phyloP scores from a whole-genome alignment of 2,113 vertebrate species.

The Conger conger region DNA sequence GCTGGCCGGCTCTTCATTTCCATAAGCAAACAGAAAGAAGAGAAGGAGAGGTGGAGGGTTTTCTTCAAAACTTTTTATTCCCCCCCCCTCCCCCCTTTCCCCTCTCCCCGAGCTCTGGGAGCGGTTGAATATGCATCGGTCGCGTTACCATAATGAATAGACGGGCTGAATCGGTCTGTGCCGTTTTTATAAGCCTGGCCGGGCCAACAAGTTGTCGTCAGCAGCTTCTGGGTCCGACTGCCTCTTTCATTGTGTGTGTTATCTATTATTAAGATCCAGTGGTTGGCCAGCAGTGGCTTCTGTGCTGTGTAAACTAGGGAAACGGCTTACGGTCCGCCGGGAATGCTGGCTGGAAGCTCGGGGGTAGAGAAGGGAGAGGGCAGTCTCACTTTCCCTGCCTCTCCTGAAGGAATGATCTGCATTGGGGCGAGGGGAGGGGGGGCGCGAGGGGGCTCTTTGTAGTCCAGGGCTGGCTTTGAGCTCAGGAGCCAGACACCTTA shows the following conservation, averaged over 20 bases:
- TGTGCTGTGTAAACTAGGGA: conserved; percentile 13
- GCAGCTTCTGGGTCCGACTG: conserved; percentile 17
- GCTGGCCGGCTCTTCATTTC: conserved; percentile 14
- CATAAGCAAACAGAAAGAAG: conserved; percentile 36
- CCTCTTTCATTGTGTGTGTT: conserved; percentile 26
- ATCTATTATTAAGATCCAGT: conserved; percentile 32
- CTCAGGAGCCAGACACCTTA: conserved; percentile 54
- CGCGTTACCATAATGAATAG: conserved; percentile 15
- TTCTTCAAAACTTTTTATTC: conserved; percentile 15
- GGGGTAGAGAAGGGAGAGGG: neutral
- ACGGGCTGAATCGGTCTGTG: conserved; percentile 59
- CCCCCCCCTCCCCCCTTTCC: neutral
- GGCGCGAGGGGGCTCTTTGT: conserved; percentile 37
- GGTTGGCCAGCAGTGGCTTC: conserved; percentile 32
- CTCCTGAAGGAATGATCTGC: conserved; percentile 23
- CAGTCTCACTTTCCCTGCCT: conserved; percentile 9
- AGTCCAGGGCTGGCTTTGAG: conserved; percentile 45
- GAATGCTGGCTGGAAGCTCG: conserved; percentile 11
- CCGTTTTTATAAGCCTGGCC: conserved; percentile 48
- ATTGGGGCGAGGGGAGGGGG: conserved; percentile 12
- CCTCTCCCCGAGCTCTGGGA: neutral
- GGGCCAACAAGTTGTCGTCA: conserved; percentile 60
- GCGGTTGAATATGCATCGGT: conserved; percentile 21
- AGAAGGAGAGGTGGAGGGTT: neutral
- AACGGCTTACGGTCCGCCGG: conserved; percentile 16